These are phyloP conservation scores for Epinephelus moara DNA, from an alignment of 2,113 vertebrate species.

Conservation along the genomic window DNA sequence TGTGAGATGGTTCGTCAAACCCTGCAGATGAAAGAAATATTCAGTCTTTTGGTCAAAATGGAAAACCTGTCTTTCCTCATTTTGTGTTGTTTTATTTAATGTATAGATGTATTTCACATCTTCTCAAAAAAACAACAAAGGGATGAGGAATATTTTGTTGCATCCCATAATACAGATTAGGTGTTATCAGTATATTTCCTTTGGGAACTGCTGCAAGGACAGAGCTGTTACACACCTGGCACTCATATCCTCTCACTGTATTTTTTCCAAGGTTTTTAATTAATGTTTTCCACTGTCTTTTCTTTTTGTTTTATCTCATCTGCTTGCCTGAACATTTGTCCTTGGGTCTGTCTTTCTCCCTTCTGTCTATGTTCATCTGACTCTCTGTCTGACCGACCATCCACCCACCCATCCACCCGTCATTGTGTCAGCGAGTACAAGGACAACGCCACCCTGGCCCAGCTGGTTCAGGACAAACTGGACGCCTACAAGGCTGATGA, in stretches of 20 bases:
- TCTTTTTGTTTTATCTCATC: background rate
- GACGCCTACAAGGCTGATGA: conserved; percentile 98
- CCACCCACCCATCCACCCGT: background rate
- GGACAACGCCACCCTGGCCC: conserved; percentile 95
- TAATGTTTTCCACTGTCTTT: background rate
- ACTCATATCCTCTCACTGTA: too few species aligned
- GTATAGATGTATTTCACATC: too few species aligned
- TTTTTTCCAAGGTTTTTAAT: background rate
- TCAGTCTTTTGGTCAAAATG: too few species aligned
- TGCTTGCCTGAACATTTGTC: background rate
- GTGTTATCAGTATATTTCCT: too few species aligned
- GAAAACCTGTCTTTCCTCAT: too few species aligned
- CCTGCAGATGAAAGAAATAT: too few species aligned
- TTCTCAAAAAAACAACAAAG: too few species aligned
- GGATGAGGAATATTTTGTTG: too few species aligned
- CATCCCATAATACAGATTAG: too few species aligned
- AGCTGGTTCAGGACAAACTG: conserved; percentile 98
- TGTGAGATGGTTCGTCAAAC: background rate
- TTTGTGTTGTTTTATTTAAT: too few species aligned
- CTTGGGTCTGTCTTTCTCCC: background rate
- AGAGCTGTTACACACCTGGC: too few species aligned
- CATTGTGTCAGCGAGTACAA: conserved; percentile 86
- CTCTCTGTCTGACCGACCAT: background rate
- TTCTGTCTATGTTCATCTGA: background rate
- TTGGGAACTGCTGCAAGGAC: too few species aligned